phyloP scores from a whole-genome alignment of 1,140 invertebrate species.

The Pseudomyrmex flavicornis region DNA sequence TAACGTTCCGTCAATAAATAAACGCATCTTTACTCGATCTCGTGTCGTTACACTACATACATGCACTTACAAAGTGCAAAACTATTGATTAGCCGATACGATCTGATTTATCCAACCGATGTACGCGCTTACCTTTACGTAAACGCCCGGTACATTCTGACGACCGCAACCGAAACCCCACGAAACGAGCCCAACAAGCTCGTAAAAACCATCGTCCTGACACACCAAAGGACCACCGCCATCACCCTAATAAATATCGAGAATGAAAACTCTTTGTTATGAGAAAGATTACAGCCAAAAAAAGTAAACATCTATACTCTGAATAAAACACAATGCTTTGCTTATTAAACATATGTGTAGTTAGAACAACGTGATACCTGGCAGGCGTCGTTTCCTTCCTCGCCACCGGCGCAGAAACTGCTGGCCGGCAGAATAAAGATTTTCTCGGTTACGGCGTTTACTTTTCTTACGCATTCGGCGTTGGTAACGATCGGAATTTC shows the following conservation, averaged over 20 bases:
- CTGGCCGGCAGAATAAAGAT: constrained; percentile 96
- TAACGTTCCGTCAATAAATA: constrained; percentile 66
- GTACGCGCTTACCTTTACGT: constrained; percentile 97
- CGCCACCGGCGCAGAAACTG: constrained; percentile 97
- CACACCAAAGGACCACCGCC: constrained; percentile 96
- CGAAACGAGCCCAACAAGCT: constrained; percentile 95
- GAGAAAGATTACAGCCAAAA: no score
- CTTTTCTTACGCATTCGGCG: constrained; percentile 95
- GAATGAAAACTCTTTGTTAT: neutral
- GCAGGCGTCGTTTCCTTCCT: constrained; percentile 96
- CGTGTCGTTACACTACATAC: no score
- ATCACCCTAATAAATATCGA: constrained; percentile 89
- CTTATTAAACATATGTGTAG: no score
- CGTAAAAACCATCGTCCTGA: constrained; percentile 96
- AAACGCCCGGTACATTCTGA: constrained; percentile 95
- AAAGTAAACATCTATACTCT: no score
- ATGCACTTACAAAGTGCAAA: constrained; percentile 21
- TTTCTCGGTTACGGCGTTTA: constrained; percentile 97
- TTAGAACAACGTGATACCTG: constrained; percentile 87
- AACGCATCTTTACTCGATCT: constrained; percentile 37
- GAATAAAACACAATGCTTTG: no score
- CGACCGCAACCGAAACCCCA: constrained; percentile 97
- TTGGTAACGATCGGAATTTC: constrained; percentile 97
- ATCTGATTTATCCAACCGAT: constrained; percentile 99
- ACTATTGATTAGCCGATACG: constrained; percentile 95